Conservation (phyloP, 2,888 invertebrate species). For the Asteroscopus sphinx region DNA sequence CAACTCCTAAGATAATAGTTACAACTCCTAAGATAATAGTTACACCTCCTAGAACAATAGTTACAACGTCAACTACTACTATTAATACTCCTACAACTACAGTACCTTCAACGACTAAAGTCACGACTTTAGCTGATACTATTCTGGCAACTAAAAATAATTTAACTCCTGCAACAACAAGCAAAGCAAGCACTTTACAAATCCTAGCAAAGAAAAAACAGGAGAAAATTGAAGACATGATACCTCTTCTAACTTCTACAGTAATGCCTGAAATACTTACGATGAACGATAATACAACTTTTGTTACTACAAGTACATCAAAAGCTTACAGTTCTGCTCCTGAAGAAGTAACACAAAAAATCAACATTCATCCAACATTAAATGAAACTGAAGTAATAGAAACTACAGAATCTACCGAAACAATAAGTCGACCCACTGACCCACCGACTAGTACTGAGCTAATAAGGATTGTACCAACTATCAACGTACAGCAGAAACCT, state of each 20-base stretch:
- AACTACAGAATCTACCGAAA: conserved; percentile 27
- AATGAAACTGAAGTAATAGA: conserved; percentile 59
- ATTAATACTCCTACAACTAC: conserved; percentile 11
- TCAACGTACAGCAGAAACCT: conserved; percentile 24
- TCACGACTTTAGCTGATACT: conserved; percentile 4
- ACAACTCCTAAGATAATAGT: conserved; percentile 4
- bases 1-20: conserved; percentile 7
- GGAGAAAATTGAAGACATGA: conserved; percentile 14
- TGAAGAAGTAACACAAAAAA: conserved; percentile 45
- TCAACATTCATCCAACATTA: conserved; percentile 53
- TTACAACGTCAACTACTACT: conserved; percentile 35
- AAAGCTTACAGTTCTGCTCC: conserved; percentile 23
- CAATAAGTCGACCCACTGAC: too few species aligned
- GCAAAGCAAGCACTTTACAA: conserved; percentile 16
- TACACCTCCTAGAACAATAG: conserved; percentile 7
- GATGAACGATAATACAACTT: conserved; percentile 29
- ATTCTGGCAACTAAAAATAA: conserved; percentile 12
- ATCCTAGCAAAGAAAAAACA: conserved; percentile 5
- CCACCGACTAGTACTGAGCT: too few species aligned
- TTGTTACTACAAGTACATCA: conserved; percentile 42
- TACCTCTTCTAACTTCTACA: conserved; percentile 13
- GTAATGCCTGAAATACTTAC: conserved; percentile 19
- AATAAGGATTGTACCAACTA: conserved; percentile 8
- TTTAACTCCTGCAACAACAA: conserved; percentile 7
- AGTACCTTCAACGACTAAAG: conserved; percentile 10